These are phyloP conservation scores for Drosophila navojoa DNA, from an alignment of 1,140 invertebrate genomes.

Conservation along the genomic window DNA sequence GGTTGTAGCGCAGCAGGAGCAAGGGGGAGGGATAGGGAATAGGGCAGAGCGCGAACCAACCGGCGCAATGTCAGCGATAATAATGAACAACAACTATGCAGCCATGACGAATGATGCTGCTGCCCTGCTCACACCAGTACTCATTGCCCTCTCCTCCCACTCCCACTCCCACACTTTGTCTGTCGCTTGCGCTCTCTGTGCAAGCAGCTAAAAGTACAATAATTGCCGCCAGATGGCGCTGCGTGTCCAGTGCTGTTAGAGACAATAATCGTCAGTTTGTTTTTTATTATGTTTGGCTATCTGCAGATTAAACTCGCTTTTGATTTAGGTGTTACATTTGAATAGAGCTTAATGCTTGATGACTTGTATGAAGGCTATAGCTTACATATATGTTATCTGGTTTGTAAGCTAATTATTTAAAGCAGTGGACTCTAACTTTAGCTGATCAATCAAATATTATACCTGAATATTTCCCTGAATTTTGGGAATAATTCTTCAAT, in stretches of 20 bases:
- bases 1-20: too few species aligned
- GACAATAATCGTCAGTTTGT: conserved; percentile 26
- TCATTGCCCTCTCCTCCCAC: not conserved
- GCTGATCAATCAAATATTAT: too few species aligned
- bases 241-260: conserved; percentile 68
- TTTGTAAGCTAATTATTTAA: too few species aligned
- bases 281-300: conserved; percentile 9
- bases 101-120: conserved; percentile 75
- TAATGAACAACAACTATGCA: conserved; percentile 78
- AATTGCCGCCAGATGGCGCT: conserved; percentile 21
- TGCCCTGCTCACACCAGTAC: not conserved
- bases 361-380: too few species aligned
- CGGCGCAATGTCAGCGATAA: conserved; percentile 67
- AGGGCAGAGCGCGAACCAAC: conserved; percentile 1
- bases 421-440: too few species aligned
- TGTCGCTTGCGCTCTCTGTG: not conserved
- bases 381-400: too few species aligned
- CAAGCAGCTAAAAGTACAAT: conserved; percentile 48
- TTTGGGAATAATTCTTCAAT: too few species aligned
- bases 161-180: not conserved
- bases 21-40: not conserved
- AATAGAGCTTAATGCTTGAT: too few species aligned
- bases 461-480: too few species aligned
- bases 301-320: too few species aligned
- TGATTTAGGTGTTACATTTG: too few species aligned